Evolutionary conservation across 2,888 invertebrate species (phyloP), one percentile per base, ranked within the genome.

Genomic region (Macrosiphum euphorbiae): DNA sequence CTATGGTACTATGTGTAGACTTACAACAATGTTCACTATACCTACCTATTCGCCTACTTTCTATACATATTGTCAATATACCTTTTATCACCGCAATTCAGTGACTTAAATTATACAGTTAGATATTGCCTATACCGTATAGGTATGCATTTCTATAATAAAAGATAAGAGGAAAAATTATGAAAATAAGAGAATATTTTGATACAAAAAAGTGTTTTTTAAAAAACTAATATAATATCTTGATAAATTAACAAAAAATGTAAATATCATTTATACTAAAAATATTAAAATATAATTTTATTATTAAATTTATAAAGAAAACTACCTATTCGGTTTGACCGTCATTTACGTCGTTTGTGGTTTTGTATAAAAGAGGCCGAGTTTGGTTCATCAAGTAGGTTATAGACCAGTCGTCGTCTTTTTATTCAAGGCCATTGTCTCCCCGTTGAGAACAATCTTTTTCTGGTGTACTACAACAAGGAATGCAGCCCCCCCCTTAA

Each of bases 41-140:
- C 7, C 44, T 58, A 58, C 58, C 35, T 28, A 58, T 88, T 92
- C 88, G 88, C 92, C 92, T 92, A 92, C 92, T 92, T 92, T 92
- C 92, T 92, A 92, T 24, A 88, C 28, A 41, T 61, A 87, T 52
- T 92, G 67, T 92, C 52, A 28, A 26, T 78, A 92, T 67, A 67
- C 13, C n/a, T 92, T 87, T 92, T 87, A 92, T 50, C 61, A 28
- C 47, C 58, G 61, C 47, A 87, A 35, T 47, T 50, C 86, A 35
- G 5, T 61, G 86, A 87, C 26, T 92, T 61, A 91, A 20, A 87
- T 61, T 86, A 5, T 61, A 86, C 86, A 61, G 58, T 47, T 92
- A 88, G 10, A 1, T 20, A 24, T 61, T 11, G 52, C 52, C 52
- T 13, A 52, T 52, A 52, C 52, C 52, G 52, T 52, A 52, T 52